phyloP scores from a whole-genome alignment of 2,888 invertebrate genomes.

The Chirona hameri region DNA sequence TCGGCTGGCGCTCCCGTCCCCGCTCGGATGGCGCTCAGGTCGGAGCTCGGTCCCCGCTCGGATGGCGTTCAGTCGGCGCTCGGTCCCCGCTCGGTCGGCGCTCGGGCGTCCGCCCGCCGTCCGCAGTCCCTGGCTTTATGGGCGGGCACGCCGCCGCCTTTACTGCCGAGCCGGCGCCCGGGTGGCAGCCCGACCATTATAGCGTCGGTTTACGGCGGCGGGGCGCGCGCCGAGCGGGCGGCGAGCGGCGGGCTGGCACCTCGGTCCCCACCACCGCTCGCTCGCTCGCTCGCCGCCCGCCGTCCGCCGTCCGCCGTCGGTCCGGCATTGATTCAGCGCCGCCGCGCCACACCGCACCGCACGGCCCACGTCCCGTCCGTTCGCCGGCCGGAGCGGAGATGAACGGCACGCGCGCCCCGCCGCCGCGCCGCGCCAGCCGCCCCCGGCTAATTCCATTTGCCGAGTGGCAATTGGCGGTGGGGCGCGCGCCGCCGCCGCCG shows the following conservation, averaged over 20 bases:
- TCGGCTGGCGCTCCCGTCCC: too few relatives aligned
- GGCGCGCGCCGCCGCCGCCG: neutral
- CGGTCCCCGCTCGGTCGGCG: too few relatives aligned
- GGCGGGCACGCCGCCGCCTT: slow-evolving; percentile 1
- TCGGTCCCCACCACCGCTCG: too few relatives aligned
- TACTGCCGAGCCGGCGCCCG: slow-evolving; percentile 1
- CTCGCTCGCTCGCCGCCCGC: too few relatives aligned
- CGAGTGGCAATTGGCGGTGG: slow-evolving; percentile 25
- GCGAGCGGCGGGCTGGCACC: neutral
- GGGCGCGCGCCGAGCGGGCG: neutral
- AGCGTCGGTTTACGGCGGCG: neutral
- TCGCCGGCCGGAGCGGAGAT: neutral
- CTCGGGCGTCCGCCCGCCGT: neutral
- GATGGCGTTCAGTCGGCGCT: too few relatives aligned
- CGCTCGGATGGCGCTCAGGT: too few relatives aligned
- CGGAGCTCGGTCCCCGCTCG: too few relatives aligned
- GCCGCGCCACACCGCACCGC: neutral
- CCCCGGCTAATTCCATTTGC: slow-evolving; percentile 27
- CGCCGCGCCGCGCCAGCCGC: slow-evolving; percentile 10
- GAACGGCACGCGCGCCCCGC: neutral
- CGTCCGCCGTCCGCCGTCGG: neutral
- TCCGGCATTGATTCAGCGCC: slow-evolving; percentile 13
- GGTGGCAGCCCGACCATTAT: slow-evolving; percentile 14
- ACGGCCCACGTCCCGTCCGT: neutral
- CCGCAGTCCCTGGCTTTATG: neutral